Base-by-base conservation (phyloP, 2,888 invertebrate genomes). In the Rhorus exstirpatorius region DNA sequence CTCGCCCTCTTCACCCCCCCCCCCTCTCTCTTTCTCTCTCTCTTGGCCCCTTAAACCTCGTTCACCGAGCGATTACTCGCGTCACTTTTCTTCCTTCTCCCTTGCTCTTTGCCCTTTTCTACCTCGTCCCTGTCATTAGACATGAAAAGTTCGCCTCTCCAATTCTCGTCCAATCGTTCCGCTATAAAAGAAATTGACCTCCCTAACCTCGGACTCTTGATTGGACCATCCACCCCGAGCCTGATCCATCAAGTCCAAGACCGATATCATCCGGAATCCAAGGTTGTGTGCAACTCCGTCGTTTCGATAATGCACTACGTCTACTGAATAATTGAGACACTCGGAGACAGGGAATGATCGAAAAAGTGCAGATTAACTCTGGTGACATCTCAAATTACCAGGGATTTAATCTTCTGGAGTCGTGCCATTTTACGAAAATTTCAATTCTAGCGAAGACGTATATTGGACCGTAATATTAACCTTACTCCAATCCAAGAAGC, bases 71-170 rank as follows among this genome's bases (percentile, higher is more conserved):
- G 80, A 80, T 83, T 74, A 75, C 71, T 67, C 49, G 41, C 51
- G 74, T 74, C 68, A 51, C 35, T 74, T 67, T 53, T 38, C 65
- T 51, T 38, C 38, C 14, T 24, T 44, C 44, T 17, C 41, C n/a
- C 61, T 61, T 44, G 21, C 21, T 44, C 41, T 68, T 77, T 71
- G 55, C 46, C 55, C 70, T 26, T 65, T 51, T 60, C 72, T 65
- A 68, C 53, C 67, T 61, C 67, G 77, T 77, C 67, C 44, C 63
- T 81, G 76, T 72, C 58, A 53, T 55, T 72, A 72, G n/a, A 72
- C 44, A 55, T 21, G 65, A 81, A 82, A 82, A 82, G 71, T 79
- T 76, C 71, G 70, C 67, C 60, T 67, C 46, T 61, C 79, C 76
- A 79, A 75, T 76, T 76, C 79, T 75, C 60, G 60, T 74, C 46